Conservation (phyloP, 2,113 vertebrate genomes). For the Mastomys natalensis region DNA sequence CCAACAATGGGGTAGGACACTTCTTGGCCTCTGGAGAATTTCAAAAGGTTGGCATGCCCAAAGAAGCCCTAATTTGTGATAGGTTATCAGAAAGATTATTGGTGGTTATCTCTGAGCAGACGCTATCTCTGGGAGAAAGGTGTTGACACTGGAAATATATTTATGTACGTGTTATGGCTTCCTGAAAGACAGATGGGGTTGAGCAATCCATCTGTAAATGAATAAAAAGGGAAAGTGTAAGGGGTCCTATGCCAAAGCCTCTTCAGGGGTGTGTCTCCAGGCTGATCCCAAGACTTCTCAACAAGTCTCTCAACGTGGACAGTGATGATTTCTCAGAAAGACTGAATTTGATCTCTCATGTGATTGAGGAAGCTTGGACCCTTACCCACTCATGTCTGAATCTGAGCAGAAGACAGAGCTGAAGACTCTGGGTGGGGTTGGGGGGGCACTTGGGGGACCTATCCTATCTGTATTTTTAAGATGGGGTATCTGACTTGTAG, state of each 20-base stretch:
- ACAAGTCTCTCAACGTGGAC: neutral
- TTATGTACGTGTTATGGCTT: neutral
- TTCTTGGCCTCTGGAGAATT: neutral
- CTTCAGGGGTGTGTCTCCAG: neutral
- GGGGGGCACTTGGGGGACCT: neutral
- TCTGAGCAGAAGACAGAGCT: neutral
- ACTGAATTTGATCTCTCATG: neutral
- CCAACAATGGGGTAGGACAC: neutral
- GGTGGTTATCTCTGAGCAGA: slow-evolving; percentile 21
- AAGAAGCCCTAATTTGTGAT: neutral
- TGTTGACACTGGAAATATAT: neutral
- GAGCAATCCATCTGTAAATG: neutral
- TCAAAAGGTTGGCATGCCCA: neutral
- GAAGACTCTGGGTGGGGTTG: neutral
- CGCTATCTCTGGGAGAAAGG: neutral
- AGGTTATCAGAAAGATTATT: slow-evolving; percentile 38
- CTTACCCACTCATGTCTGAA: neutral
- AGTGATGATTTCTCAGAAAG: neutral
- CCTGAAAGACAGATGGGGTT: neutral
- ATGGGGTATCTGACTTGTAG: neutral
- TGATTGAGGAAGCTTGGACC: neutral
- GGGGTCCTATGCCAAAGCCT: neutral
- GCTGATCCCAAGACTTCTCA: neutral
- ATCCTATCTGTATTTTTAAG: neutral
- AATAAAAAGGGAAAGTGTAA: neutral